These are phyloP conservation scores for Heliconius nattereri DNA, from an alignment of 1,140 invertebrate species.

Conservation along the genomic window DNA sequence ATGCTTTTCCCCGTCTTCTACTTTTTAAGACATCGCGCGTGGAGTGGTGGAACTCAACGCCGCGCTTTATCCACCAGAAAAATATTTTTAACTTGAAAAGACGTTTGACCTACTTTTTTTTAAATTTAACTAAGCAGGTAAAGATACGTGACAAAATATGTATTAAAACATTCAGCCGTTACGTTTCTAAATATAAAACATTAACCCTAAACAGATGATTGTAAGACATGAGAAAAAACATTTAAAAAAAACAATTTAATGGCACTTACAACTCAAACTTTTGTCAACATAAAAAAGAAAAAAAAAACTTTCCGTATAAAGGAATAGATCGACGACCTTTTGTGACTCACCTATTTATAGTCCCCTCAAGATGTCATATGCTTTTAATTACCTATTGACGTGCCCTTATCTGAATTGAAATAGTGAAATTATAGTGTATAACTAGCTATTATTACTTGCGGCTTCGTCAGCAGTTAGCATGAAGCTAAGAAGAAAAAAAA, in stretches of 20 bases:
- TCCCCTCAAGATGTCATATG: constrained; percentile 10
- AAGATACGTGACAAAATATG: not conserved
- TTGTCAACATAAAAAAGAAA: constrained; percentile 44
- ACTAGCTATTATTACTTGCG: not conserved
- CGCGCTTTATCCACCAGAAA: too few species aligned
- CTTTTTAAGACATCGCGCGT: too few species aligned
- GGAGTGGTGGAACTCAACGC: too few species aligned
- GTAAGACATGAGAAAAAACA: constrained; percentile 25
- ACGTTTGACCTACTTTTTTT: too few species aligned
- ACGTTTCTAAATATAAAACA: constrained; percentile 18
- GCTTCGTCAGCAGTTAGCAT: too few species aligned
- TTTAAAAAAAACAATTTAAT: constrained; percentile 54
- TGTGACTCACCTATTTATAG: not conserved
- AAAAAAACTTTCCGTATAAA: constrained; percentile 39
- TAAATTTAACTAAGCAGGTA: not conserved
- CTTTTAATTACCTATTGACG: constrained; percentile 13
- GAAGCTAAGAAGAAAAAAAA: too few species aligned
- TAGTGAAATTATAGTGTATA: not conserved
- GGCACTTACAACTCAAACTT: constrained; percentile 53
- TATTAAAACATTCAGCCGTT: not conserved
- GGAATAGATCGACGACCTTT: constrained; percentile 42
- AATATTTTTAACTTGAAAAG: too few species aligned
- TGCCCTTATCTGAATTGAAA: not conserved
- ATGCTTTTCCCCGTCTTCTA: too few species aligned
- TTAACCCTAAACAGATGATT: constrained; percentile 25